Conservation (phyloP, 2,888 invertebrate species). For the Escarpia spicata region DNA sequence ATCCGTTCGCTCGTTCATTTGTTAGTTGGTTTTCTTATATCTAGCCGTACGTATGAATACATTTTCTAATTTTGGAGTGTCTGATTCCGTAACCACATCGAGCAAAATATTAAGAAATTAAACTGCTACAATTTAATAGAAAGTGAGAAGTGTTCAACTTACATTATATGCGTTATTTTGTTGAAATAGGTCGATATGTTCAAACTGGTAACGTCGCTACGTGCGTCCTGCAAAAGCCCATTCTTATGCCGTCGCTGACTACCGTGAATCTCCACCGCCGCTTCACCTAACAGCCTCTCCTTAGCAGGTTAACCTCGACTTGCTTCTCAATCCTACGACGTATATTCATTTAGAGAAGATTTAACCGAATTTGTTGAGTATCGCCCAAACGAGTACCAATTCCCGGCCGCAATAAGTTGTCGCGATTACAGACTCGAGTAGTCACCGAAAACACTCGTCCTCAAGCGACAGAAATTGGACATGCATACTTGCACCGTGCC, state of each 20-base stretch:
- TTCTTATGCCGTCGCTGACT: not conserved
- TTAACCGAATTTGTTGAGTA: constrained; percentile 13
- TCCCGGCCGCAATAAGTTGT: constrained; percentile 10
- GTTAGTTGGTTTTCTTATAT: too few species aligned
- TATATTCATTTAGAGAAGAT: constrained; percentile 6
- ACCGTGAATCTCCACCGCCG: not conserved
- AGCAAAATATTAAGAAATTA: not conserved
- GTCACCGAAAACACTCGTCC: not conserved
- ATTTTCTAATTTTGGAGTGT: too few species aligned
- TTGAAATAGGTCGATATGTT: not conserved
- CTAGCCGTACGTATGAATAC: too few species aligned
- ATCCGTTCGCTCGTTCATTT: too few species aligned
- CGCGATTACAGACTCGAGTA: constrained; percentile 9
- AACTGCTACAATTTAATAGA: not conserved
- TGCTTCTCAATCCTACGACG: not conserved
- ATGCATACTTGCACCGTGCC: not conserved
- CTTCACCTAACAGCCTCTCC: not conserved
- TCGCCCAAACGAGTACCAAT: not conserved
- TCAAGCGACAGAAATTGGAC: constrained; percentile 1
- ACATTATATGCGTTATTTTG: not conserved
- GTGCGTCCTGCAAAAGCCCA: not conserved
- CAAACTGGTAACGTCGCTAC: not conserved
- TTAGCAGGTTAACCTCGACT: not conserved
- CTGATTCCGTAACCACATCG: too few species aligned
- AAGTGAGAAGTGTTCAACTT: not conserved